phyloP scores from a whole-genome alignment of 2,888 invertebrate species.

The Hololepta plana region DNA sequence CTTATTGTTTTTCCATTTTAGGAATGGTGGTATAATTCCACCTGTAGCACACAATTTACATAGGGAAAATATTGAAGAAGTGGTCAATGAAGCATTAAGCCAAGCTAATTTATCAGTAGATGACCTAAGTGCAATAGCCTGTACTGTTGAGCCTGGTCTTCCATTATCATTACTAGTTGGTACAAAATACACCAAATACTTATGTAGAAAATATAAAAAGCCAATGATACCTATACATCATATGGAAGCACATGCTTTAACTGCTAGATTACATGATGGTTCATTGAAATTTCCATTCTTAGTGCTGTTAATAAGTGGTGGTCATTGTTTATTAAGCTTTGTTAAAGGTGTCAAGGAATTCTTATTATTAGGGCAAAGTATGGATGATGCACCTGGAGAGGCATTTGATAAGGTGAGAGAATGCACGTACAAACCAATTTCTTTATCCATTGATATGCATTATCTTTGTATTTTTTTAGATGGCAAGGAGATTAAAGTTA shows the following conservation, averaged over 20 bases:
- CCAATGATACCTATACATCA: conserved; percentile 94
- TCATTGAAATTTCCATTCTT: conserved; percentile 72
- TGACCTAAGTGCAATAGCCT: conserved; percentile 73
- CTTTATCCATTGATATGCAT: no score
- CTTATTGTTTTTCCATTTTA: conserved; percentile 19
- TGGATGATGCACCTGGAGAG: conserved; percentile 88
- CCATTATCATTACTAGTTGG: conserved; percentile 64
- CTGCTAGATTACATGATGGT: conserved; percentile 54
- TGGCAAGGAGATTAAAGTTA: conserved; percentile 68
- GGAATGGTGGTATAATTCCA: conserved; percentile 81
- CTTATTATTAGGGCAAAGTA: conserved; percentile 54
- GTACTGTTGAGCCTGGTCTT: conserved; percentile 77
- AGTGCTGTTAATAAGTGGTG: conserved; percentile 81
- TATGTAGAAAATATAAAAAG: conserved; percentile 46
- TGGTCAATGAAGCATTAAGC: conserved; percentile 48
- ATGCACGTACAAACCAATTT: no score
- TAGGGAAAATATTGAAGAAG: conserved; percentile 51
- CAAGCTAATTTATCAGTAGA: conserved; percentile 37
- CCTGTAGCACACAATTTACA: conserved; percentile 70
- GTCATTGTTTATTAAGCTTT: conserved; percentile 70
- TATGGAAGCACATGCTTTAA: conserved; percentile 97
- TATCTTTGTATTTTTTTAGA: conserved; percentile 34
- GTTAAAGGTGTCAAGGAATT: conserved; percentile 59
- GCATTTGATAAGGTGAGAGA: conserved; percentile 74
- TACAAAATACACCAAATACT: conserved; percentile 58